These are phyloP conservation scores for Polypedilum vanderplanki DNA, from an alignment of 1,140 invertebrate species.

Conservation along the genomic window DNA sequence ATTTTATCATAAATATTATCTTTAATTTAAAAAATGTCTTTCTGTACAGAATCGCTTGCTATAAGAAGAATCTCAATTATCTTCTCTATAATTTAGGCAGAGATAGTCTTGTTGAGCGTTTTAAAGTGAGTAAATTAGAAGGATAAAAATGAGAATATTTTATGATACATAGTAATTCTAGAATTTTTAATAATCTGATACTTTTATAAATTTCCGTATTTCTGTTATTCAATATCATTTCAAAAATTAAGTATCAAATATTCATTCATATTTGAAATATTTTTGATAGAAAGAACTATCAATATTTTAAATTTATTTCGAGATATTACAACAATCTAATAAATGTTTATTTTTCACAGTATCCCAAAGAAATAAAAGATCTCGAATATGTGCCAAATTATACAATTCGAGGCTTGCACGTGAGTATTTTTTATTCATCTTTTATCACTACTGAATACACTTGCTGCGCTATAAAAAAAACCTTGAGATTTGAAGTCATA, in stretches of 20 bases:
- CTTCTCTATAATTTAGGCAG: conserved; percentile 88
- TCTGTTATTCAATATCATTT: no score
- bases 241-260: no score
- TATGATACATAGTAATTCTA: no score
- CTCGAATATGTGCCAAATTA: conserved; percentile 83
- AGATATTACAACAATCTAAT: no score
- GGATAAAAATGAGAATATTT: background rate
- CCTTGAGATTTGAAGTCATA: no score
- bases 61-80: conserved; percentile 82
- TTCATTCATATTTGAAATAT: no score
- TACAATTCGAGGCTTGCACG: conserved; percentile 85
- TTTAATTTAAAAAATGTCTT: background rate
- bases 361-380: conserved; percentile 75
- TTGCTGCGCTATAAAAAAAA: no score
- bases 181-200: no score
- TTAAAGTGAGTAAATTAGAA: conserved; percentile 59
- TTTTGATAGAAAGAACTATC: no score
- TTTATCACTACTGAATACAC: no score
- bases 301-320: no score
- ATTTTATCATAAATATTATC: background rate
- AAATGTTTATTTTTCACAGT: conserved; percentile 54
- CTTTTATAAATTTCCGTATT: no score
- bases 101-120: conserved; percentile 78
- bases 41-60: conserved; percentile 64
- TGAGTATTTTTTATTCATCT: background rate